Conservation (phyloP, 2,113 vertebrate species). For the Anas platyrhynchos region DNA sequence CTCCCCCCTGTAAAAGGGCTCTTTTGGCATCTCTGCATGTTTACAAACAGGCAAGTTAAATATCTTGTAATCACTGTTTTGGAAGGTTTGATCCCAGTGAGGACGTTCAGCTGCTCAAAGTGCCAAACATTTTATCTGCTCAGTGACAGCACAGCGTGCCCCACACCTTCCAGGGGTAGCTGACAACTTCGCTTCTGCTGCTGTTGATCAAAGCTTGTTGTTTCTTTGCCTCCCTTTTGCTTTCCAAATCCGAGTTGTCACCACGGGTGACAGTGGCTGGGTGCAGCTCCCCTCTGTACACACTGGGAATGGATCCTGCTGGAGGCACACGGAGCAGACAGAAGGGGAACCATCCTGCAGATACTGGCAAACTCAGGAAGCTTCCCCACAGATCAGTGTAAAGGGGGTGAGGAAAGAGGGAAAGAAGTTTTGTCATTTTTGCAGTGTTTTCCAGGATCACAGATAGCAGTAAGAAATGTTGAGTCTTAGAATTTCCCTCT, state of each 20-base stretch:
- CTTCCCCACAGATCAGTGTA: background rate
- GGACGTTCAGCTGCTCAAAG: background rate
- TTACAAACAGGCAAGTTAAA: background rate
- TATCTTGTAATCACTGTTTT: background rate
- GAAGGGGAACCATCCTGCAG: background rate
- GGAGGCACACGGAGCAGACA: background rate
- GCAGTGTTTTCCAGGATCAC: background rate
- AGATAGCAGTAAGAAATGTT: background rate
- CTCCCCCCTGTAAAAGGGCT: background rate
- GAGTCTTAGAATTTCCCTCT: background rate
- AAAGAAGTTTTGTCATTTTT: background rate
- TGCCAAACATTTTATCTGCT: background rate
- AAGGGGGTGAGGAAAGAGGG: background rate
- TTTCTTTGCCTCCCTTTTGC: background rate
- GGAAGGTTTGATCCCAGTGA: background rate
- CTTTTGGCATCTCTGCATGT: background rate
- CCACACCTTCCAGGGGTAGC: background rate
- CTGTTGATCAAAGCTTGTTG: background rate
- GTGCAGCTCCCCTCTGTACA: background rate
- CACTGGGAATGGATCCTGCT: background rate
- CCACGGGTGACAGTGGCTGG: background rate
- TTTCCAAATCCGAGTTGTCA: background rate
- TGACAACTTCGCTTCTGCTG: background rate
- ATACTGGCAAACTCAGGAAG: background rate
- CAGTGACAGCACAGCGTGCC: background rate